Percentiles rank a stretch among this genome's conserved stretches.
Evolutionary conservation across 2,888 invertebrate genomes (phyloP).

Genomic region (Oxyscelio sp.): DNA sequence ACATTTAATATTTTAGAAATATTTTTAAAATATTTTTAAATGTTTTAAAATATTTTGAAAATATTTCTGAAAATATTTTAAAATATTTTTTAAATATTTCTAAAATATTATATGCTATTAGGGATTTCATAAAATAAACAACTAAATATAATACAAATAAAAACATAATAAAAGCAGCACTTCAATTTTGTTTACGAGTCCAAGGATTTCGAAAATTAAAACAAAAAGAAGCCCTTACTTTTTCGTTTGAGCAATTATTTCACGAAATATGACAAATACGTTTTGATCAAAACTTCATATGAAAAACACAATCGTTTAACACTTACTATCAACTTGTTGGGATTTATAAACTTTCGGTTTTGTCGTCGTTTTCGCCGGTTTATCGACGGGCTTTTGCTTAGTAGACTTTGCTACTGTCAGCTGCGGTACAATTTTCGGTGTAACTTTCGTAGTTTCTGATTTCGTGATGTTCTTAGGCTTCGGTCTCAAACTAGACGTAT

Average conservation of each 20-base stretch:
- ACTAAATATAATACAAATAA: too few species aligned
- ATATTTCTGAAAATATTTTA: too few species aligned
- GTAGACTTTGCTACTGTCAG: conserved; percentile 52
- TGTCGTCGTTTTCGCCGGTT: conserved; percentile 53
- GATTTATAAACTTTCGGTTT: conserved; percentile 64
- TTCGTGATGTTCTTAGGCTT: conserved; percentile 69
- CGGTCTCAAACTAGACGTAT: conserved; percentile 59
- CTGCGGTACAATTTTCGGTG: conserved; percentile 55
- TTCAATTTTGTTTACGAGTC: background rate
- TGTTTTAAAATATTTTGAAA: too few species aligned
- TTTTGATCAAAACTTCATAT: conserved; percentile 27
- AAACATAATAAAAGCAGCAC: conserved; percentile 1
- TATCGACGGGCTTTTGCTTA: conserved; percentile 54
- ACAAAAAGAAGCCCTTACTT: conserved; percentile 31
- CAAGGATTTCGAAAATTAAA: conserved; percentile 8
- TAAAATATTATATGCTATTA: too few species aligned
- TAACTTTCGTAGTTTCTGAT: conserved; percentile 60
- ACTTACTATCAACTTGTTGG: conserved; percentile 67
- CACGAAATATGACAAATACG: background rate
- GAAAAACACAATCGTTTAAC: conserved; percentile 40
- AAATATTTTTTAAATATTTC: too few species aligned
- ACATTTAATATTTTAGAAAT: too few species aligned
- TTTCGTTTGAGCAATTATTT: conserved; percentile 16
- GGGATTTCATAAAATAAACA: too few species aligned
- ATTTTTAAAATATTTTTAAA: too few species aligned